Evolutionary conservation across 2,113 vertebrate species (phyloP).

Genomic region (Hylia prasina): DNA sequence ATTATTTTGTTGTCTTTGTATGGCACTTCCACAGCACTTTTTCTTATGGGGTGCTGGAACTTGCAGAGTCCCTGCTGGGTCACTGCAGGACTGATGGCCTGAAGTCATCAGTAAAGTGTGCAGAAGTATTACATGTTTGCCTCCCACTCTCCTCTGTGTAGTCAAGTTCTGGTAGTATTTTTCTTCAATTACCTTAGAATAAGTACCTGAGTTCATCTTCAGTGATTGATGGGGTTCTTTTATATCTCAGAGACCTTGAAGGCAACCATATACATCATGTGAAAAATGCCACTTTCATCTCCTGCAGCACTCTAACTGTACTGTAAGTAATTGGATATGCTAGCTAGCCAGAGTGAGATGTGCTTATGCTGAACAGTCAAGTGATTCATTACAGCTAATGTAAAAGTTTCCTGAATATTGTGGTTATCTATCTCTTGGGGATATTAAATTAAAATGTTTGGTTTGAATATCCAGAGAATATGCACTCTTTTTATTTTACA

Average conservation of each 20-base stretch:
- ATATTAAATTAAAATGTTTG: not conserved
- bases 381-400: not conserved
- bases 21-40: accelerated
- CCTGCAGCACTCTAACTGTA: slow-evolving; percentile 88
- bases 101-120: not conserved
- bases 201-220: not conserved
- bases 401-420: not conserved
- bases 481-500: not conserved
- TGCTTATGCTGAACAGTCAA: not conserved
- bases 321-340: slow-evolving; percentile 81
- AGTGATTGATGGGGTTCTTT: slow-evolving; percentile 24
- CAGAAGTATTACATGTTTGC: not conserved
- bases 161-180: not conserved
- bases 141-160: not conserved
- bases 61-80: not conserved
- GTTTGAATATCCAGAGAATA: not conserved
- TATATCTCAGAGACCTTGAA: slow-evolving; percentile 86
- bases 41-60: not conserved
- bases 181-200: not conserved
- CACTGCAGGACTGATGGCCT: not conserved
- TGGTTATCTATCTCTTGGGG: not conserved
- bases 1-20: not conserved
- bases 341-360: not conserved
- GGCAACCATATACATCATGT: slow-evolving; percentile 87
- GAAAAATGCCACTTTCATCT: slow-evolving; percentile 85